These are phyloP conservation scores for Dugesia japonica DNA, from an alignment of 2,888 invertebrate genomes.

Conservation along the genomic window DNA sequence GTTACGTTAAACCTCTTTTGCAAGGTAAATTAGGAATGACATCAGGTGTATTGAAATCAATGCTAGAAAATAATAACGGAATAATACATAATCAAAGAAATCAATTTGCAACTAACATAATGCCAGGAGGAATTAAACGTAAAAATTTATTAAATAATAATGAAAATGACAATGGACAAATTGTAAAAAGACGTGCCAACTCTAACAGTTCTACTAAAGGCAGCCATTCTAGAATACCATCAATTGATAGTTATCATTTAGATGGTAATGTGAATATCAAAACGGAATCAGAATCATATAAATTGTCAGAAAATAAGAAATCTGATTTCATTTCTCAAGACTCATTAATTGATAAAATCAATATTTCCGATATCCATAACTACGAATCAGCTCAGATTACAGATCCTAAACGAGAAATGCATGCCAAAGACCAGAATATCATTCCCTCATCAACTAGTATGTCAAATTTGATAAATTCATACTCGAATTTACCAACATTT, in stretches of 20 bases:
- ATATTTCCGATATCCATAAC: not conserved
- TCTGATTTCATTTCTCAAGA: slow-evolving; percentile 8
- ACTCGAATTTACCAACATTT: not conserved
- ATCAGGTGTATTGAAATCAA: slow-evolving; percentile 27
- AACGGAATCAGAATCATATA: not conserved
- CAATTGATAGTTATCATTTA: not conserved
- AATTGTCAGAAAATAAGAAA: not conserved
- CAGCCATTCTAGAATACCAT: slow-evolving; percentile 1
- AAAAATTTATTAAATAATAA: not conserved
- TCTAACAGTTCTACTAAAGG: not conserved
- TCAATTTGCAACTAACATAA: not conserved
- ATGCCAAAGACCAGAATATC: slow-evolving; percentile 13
- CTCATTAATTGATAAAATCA: not conserved
- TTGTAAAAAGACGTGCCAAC: not conserved
- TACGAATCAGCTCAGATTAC: not conserved
- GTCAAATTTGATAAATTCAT: not conserved
- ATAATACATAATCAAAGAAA: slow-evolving; percentile 2
- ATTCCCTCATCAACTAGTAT: slow-evolving; percentile 2
- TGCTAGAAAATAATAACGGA: slow-evolving; percentile 11
- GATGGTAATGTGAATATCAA: slow-evolving; percentile 1
- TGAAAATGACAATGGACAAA: slow-evolving; percentile 1
- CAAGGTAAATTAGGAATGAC: slow-evolving; percentile 32
- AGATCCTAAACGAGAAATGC: slow-evolving; percentile 8
- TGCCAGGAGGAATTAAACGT: not conserved
- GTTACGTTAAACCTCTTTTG: slow-evolving; percentile 35